phyloP scores from a whole-genome alignment of 2,888 invertebrate species.

The Craniophora ligustri region DNA sequence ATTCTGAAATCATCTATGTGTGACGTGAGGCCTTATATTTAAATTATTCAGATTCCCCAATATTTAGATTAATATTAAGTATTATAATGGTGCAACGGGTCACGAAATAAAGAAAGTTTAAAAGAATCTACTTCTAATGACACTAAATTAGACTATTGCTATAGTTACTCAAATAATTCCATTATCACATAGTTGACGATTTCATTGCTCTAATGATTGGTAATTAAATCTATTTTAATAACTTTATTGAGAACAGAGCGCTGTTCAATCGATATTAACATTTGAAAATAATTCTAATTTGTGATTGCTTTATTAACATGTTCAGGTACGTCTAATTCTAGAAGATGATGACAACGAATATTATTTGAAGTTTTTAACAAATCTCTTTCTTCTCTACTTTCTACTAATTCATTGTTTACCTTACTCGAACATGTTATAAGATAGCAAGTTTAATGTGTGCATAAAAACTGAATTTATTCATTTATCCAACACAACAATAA shows the following conservation, averaged over 20 bases:
- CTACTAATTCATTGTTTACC: not conserved
- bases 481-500: conserved; percentile 54
- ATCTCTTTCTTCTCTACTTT: not conserved
- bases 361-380: not conserved
- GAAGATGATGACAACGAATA: not conserved
- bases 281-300: conserved; percentile 18
- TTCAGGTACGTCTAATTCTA: conserved; percentile 15
- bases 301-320: conserved; percentile 35
- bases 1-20: conserved; percentile 29
- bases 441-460: conserved; percentile 38
- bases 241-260: conserved; percentile 34
- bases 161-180: conserved; percentile 54
- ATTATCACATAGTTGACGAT: conserved; percentile 76
- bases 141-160: conserved; percentile 53
- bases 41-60: conserved; percentile 44
- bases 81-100: conserved; percentile 41
- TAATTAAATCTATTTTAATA: conserved; percentile 37
- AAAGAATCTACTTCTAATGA: conserved; percentile 60
- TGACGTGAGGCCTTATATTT: conserved; percentile 31
- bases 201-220: conserved; percentile 47
- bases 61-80: conserved; percentile 22
- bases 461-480: conserved; percentile 47
- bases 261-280: conserved; percentile 35
- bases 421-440: conserved; percentile 26
- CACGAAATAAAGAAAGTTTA: conserved; percentile 42